Conservation (phyloP, 2,797 vertebrate genomes). For the Megalops cyprinoides region DNA sequence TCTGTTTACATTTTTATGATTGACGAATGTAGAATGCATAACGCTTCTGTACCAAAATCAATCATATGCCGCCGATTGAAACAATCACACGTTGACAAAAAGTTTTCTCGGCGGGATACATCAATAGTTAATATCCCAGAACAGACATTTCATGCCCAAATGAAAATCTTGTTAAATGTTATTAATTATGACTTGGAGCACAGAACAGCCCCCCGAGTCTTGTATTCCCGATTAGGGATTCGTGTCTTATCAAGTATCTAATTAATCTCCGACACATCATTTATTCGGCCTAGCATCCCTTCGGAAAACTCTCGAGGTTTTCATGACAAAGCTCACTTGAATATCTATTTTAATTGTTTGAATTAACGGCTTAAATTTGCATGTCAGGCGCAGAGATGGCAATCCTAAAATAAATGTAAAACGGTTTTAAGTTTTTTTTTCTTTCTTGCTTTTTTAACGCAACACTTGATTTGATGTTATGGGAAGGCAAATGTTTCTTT, state of each 20-base stretch:
- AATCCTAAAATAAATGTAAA: slow-evolving; percentile 85
- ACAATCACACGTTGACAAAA: slow-evolving; percentile 52
- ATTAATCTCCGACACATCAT: slow-evolving; percentile 99
- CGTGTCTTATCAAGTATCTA: slow-evolving; percentile 99
- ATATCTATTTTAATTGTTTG: slow-evolving; percentile 99
- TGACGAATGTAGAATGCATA: slow-evolving; percentile 25
- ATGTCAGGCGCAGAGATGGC: slow-evolving; percentile 89
- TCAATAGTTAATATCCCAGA: slow-evolving; percentile 95
- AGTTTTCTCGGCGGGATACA: slow-evolving; percentile 81
- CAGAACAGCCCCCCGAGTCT: slow-evolving; percentile 95
- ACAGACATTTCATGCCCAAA: slow-evolving; percentile 98
- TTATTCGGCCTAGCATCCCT: slow-evolving; percentile 98
- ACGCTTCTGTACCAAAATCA: slow-evolving; percentile 45
- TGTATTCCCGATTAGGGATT: slow-evolving; percentile 99
- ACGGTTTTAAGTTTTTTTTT: slow-evolving; percentile 82
- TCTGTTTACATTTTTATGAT: slow-evolving; percentile 16
- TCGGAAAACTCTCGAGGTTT: slow-evolving; percentile 84
- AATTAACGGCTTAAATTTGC: slow-evolving; percentile 99
- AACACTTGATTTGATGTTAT: slow-evolving; percentile 92
- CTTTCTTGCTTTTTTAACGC: slow-evolving; percentile 76
- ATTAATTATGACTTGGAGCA: slow-evolving; percentile 99
- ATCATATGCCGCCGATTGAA: slow-evolving; percentile 43
- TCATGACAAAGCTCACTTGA: slow-evolving; percentile 94
- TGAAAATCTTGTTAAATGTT: slow-evolving; percentile 99
- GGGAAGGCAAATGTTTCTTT: slow-evolving; percentile 87